Percentiles rank a stretch among this genome's conserved stretches.
phyloP scores from a whole-genome alignment of 2,797 vertebrate species.

The Chiroxiphia lanceolata region DNA sequence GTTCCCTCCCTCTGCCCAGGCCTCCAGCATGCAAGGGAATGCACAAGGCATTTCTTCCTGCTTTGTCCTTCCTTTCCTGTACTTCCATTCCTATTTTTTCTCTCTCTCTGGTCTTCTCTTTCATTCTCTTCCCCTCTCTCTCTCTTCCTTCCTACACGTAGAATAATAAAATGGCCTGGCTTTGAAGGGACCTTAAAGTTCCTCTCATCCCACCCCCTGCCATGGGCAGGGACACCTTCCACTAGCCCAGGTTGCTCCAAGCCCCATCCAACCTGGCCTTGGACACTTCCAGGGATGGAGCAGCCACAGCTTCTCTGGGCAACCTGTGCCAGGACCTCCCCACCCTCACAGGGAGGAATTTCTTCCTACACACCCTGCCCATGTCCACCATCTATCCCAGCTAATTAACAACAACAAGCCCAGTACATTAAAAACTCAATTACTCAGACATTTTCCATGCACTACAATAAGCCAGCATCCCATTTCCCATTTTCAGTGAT shows the following conservation, averaged over 20 bases:
- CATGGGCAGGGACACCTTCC: background rate
- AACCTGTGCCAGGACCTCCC: background rate
- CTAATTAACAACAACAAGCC: background rate
- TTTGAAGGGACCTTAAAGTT: background rate
- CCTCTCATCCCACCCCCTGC: background rate
- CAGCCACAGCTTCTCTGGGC: background rate
- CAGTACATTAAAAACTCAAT: background rate
- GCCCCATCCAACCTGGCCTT: rapidly evolving
- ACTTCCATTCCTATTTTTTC: background rate
- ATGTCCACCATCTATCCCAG: background rate
- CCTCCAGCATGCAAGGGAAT: background rate
- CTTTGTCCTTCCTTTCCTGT: background rate
- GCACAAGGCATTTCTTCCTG: background rate
- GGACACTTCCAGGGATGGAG: background rate
- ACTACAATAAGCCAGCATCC: background rate
- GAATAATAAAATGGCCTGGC: background rate
- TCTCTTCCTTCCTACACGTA: background rate
- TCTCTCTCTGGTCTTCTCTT: background rate
- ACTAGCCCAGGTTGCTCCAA: background rate
- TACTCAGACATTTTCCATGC: background rate
- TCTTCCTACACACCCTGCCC: background rate
- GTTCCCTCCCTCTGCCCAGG: background rate
- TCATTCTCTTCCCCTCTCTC: background rate
- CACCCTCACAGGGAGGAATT: background rate
- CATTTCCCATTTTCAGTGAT: background rate